These are phyloP conservation scores for Agriopis aurantiaria DNA, from an alignment of 2,888 invertebrate genomes.

Conservation along the genomic window DNA sequence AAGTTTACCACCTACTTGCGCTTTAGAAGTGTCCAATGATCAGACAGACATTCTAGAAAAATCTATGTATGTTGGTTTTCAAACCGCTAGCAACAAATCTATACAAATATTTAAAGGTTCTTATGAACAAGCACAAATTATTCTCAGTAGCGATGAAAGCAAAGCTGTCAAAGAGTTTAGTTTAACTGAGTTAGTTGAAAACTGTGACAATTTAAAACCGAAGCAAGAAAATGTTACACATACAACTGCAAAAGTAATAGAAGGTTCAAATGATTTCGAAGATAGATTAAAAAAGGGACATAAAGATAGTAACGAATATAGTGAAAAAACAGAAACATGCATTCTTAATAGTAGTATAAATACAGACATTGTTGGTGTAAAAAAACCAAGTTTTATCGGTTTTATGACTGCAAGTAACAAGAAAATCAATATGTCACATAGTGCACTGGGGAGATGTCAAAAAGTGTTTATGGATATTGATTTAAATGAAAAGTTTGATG, in stretches of 20 bases:
- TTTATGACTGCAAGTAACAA: constrained; percentile 69
- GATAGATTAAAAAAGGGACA: background rate
- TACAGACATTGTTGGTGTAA: background rate
- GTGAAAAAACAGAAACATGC: background rate
- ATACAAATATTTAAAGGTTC: constrained; percentile 70
- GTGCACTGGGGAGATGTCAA: constrained; percentile 9
- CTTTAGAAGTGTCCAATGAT: constrained; percentile 66
- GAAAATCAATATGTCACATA: constrained; percentile 47
- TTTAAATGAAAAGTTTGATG: constrained; percentile 12
- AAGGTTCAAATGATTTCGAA: background rate
- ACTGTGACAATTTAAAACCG: constrained; percentile 46
- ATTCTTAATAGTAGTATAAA: background rate
- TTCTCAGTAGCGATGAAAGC: constrained; percentile 56
- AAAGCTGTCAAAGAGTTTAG: constrained; percentile 47
- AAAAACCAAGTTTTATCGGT: constrained; percentile 51
- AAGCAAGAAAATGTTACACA: background rate
- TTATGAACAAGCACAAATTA: constrained; percentile 66
- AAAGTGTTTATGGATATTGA: constrained; percentile 25
- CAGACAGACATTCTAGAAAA: constrained; percentile 62
- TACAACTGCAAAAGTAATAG: background rate
- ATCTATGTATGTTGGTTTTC: constrained; percentile 77
- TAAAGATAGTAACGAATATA: background rate
- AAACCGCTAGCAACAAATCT: constrained; percentile 76
- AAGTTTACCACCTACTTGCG: constrained; percentile 72
- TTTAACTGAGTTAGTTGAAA: constrained; percentile 60